Base-by-base conservation (phyloP, 2,888 invertebrate genomes). In the Serrognathus titanus region DNA sequence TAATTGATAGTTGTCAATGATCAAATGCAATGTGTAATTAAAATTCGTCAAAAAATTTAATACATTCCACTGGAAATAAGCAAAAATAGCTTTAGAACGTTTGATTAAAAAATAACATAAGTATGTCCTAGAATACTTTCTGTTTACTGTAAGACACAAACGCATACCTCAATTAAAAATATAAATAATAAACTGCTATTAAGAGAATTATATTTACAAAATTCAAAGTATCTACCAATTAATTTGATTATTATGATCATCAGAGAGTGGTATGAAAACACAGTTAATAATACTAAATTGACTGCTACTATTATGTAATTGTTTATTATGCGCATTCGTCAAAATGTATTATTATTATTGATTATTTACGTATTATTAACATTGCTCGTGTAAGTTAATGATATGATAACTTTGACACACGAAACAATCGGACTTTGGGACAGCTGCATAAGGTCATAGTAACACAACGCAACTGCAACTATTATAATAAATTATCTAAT, bases 351-450 rank as follows among this genome's bases (percentile, higher is more conserved):
- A 20, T 16, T 43, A 31, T 31, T 31, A 31, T 31, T 31, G 24
- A 31, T 43, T 43, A 20, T 43, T 43, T 43, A 43, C 12, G n/a
- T 39, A 39, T 43, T 16, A 43, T 43, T 16, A 16, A 43, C 16
- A 16, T 20, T 13, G 43, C 43, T 9, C 43, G 43, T 43, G 43
- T 16, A 43, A 16, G 9, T 49, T 13, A 38, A 49, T 49, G 38
- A 49, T 49, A 49, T 16, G 49, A 49, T 49, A 49, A 36, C 38
- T 37, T 49, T 16, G 36, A 38, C 36, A 49, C 24, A 31, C 24
- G 24, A 31, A 49, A 49, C 49, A 49, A 49, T 49, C 38, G 49
- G 49, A 49, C 49, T 49, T 49, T 49, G 49, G 49, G 49, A 35
- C 38, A 37, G 36, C 24, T 3, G 24, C 24, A 31, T 31, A 31